Percentiles rank a stretch among this genome's conserved stretches.
These are phyloP conservation scores for Apodemia mormo DNA, from an alignment of 2,888 invertebrate genomes.

Conservation along the genomic window DNA sequence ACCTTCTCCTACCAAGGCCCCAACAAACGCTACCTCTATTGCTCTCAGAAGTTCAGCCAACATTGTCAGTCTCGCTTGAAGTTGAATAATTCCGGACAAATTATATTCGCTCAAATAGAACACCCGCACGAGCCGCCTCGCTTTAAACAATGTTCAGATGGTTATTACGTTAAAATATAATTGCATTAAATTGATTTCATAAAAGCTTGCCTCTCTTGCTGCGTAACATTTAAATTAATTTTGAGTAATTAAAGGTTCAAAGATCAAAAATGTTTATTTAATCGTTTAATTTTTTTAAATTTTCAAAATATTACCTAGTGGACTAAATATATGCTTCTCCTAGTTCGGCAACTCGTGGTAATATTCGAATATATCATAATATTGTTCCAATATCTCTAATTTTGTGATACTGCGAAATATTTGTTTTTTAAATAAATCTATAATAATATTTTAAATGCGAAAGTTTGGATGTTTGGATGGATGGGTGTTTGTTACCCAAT, in stretches of 20 bases:
- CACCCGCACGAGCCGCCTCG: not conserved
- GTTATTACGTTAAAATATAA: not conserved
- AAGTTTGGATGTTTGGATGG: too few species aligned
- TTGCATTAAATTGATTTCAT: not conserved
- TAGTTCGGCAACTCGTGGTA: too few species aligned
- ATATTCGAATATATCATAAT: too few species aligned
- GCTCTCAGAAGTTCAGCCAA: not conserved
- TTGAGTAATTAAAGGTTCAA: not conserved
- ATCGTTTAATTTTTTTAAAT: not conserved
- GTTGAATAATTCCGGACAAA: not conserved
- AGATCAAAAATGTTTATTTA: not conserved
- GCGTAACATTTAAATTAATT: not conserved
- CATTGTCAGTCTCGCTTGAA: conserved; percentile 2
- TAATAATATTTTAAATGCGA: too few species aligned
- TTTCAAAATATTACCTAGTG: too few species aligned
- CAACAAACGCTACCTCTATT: conserved; percentile 26
- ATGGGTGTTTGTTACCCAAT: too few species aligned
- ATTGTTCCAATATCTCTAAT: too few species aligned
- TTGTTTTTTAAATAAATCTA: too few species aligned
- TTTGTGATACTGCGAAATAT: too few species aligned
- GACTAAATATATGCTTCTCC: too few species aligned
- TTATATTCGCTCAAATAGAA: not conserved
- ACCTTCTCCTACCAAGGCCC: conserved; percentile 38
- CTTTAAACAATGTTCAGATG: not conserved
- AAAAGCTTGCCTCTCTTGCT: not conserved